Evolutionary conservation across 2,797 vertebrate species (phyloP).

Genomic region (Ctenopoma multispine): DNA sequence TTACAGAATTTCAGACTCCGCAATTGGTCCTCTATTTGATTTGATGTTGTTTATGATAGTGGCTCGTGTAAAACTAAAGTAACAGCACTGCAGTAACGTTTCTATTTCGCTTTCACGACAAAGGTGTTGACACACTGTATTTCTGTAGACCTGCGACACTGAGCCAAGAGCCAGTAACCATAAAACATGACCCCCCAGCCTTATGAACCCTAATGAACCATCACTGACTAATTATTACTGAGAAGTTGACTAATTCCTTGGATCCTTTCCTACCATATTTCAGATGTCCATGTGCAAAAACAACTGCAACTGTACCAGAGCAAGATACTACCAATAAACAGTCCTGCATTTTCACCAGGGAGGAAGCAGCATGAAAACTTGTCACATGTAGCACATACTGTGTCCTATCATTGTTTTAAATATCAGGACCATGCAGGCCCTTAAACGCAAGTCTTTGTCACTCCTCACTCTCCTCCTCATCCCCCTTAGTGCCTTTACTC

Average conservation of each 20-base stretch:
- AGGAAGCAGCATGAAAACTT: conserved; percentile 39
- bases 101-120: conserved; percentile 20
- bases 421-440: conserved; percentile 4
- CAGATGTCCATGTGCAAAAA: conserved; percentile 51
- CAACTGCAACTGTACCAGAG: conserved; percentile 33
- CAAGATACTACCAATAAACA: conserved; percentile 41
- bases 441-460: conserved; percentile 67
- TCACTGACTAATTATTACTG: conserved; percentile 29
- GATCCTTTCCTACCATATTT: conserved; percentile 41
- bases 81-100: conserved; percentile 41
- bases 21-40: conserved; percentile 21
- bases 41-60: conserved; percentile 29
- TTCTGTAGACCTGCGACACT: conserved; percentile 32
- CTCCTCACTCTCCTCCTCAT: conserved; percentile 95
- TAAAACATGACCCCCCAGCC: conserved; percentile 39
- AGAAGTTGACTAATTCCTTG: conserved; percentile 49
- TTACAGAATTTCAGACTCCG: conserved; percentile 38
- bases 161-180: conserved; percentile 35
- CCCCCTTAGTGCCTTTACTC: conserved; percentile 93
- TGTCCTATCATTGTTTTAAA: conserved; percentile 40
- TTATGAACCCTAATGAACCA: conserved; percentile 35
- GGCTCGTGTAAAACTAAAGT: conserved; percentile 54
- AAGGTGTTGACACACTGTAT: conserved; percentile 32
- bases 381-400: conserved; percentile 33
- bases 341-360: conserved; percentile 45